A percentile compares a stretch with the other conserved stretches of the same genome.
These are phyloP conservation scores for Armadillidium nasatum DNA, from an alignment of 1,140 invertebrate genomes.

Conservation along the genomic window DNA sequence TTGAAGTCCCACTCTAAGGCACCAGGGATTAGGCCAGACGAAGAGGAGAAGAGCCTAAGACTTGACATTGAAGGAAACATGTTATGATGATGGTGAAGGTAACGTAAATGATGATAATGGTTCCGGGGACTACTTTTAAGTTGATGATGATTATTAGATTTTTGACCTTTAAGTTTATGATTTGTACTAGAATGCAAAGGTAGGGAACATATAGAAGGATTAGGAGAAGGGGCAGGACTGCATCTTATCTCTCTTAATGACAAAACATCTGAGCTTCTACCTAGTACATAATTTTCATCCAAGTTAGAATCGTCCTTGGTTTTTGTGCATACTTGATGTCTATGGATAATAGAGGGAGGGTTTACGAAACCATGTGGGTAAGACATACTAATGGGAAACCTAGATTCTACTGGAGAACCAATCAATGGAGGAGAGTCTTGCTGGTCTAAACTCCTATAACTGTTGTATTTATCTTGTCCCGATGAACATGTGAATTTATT, in stretches of 20 bases:
- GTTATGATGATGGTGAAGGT: conserved; percentile 37
- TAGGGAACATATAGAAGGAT: conserved; percentile 34
- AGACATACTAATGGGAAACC: not conserved
- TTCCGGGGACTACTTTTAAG: conserved; percentile 7
- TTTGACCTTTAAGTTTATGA: not conserved
- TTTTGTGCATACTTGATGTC: not conserved
- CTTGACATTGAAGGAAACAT: conserved; percentile 41
- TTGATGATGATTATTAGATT: not conserved
- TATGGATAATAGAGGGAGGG: not conserved
- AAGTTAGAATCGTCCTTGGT: not conserved
- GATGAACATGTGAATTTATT: no score
- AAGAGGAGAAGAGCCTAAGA: conserved; percentile 43
- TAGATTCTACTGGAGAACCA: not conserved
- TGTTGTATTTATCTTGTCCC: not conserved
- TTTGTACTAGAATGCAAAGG: conserved; percentile 1
- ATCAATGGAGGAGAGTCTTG: conserved; percentile 1
- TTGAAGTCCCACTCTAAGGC: conserved; percentile 42
- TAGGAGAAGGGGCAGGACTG: conserved; percentile 1
- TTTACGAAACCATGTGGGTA: not conserved
- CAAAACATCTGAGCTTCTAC: not conserved
- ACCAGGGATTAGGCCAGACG: conserved; percentile 42
- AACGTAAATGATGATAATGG: conserved; percentile 27
- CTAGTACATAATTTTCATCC: not conserved
- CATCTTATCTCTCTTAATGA: not conserved
- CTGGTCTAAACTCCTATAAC: not conserved